phyloP scores from a whole-genome alignment of 2,113 vertebrate species.

The Corythornis vintsioides region DNA sequence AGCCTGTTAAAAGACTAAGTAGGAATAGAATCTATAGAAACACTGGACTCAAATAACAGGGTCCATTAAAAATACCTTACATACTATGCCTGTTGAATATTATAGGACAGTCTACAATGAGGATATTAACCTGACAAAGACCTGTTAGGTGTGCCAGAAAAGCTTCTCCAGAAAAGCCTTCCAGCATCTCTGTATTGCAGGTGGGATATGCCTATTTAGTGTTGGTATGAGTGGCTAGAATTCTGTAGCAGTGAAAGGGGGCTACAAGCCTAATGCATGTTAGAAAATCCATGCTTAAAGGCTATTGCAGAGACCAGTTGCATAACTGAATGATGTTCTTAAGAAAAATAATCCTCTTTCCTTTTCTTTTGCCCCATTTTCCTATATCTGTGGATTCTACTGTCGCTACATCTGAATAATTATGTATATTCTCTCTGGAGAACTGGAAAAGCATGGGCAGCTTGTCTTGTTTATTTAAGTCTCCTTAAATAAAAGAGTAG shows the following conservation, averaged over 20 bases:
- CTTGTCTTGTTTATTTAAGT: neutral
- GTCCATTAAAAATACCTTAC: neutral
- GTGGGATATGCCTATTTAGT: neutral
- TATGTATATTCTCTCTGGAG: neutral
- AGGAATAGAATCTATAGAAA: too few relatives aligned
- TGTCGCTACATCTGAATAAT: neutral
- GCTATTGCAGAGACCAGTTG: neutral
- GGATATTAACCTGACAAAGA: neutral
- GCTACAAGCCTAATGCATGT: neutral
- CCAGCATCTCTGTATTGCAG: neutral
- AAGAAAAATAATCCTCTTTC: neutral
- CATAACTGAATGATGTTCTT: neutral
- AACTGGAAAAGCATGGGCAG: neutral
- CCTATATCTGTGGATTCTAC: neutral
- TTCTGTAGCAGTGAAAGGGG: neutral
- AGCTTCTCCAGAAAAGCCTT: neutral
- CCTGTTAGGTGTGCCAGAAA: neutral
- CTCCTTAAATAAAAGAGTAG: neutral
- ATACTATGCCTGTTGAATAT: neutral
- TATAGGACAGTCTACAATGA: neutral
- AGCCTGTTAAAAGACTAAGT: too few relatives aligned
- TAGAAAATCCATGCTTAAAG: neutral
- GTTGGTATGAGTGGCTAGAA: neutral
- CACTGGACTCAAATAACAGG: too few relatives aligned
- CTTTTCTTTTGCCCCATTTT: neutral